Base-by-base conservation (phyloP, 1,140 invertebrate genomes). In the Nasonia giraulti region DNA sequence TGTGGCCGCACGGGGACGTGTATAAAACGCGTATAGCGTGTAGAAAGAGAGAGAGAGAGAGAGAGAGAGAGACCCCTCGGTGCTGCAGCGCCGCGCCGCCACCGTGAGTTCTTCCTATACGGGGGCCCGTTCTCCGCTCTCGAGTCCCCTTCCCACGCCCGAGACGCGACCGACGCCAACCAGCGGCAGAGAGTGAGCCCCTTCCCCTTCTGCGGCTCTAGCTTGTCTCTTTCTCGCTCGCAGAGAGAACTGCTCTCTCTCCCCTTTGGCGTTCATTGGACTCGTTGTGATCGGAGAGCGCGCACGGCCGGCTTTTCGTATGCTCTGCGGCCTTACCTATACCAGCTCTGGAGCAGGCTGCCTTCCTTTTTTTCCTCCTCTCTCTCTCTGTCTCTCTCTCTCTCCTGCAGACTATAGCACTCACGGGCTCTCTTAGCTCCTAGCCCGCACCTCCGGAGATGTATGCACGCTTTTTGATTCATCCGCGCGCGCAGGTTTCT, bases 141-240 rank as follows among this genome's bases (percentile, higher is more conserved):
- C 44, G 17, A 62, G 80, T 83, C 81, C 82, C 86, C 79, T 80
- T 86, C 82, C 84, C 84, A 82, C 84, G 82, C 84, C 78, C 47
- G 87, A 27, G 27, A 80, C 86, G 83, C 85, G 55, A 62, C 31
- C 68, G 68, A 62, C 55, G 68, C 68, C 68, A 69, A 27, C 68
- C 62, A n/a, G 62, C 62, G 8, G 50, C 4, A 50, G 44, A 23
- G 44, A 27, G 27, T 27, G 1, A 27, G 27, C 27, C 27, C 85
- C 87, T 80, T 33, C 55, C 44, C 14, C 31, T 11, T 50, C 37
- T 76, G 31, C 55, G 80, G 66, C 82, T 66, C 87, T 88, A 86
- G 73, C 88, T 86, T 83, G 86, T 87, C 87, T 85, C 86, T 85
- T n/a, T 69, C 33, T 37, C n/a, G 17, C 31, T 62, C 23, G 14